Evolutionary conservation across 2,888 invertebrate species (phyloP), one percentile per base, ranked within the genome.

Genomic region (Zhuqinia jingwanae): DNA sequence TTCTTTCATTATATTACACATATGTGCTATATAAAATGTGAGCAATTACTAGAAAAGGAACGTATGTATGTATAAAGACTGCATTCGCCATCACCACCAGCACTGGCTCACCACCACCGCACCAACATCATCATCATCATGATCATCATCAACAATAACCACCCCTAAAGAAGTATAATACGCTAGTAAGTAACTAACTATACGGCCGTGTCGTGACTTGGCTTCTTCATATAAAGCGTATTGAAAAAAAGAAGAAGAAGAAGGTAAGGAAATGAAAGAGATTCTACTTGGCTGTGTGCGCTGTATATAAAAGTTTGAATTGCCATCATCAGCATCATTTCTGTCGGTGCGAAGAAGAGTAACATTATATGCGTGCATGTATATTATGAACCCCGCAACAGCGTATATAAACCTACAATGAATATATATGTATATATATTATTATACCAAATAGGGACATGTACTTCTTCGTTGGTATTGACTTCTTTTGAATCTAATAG

Each of bases 201-300:
- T 78, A 85, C 85, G 85, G 85, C 80, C 85, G 85, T 85, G 36
- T 36, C 86, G 81, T 86, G 86, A 86, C 86, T 80, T 65, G 86
- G 60, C 80, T 45, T 78, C n/a, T n/a, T n/a, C n/a, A n/a, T 58
- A 58, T 3, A 36, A 8, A 36, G 76, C 81, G 77, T 70, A 63
- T 79, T 78, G 58, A 65, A n/a, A n/a, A n/a, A n/a, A n/a, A n/a
- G n/a, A n/a, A n/a, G n/a, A n/a, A 73, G 17, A 25, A 3, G 36
- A 11, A 27, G 17, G 53, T 53, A 60, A 27, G 60, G 27, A 60
- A 36, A 68, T 20, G 42, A 68, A 42, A 68, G 45, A 68, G 65
- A 68, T 42, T 68, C 65, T 11, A 36, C 42, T 45, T 68, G 25
- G 27, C 27, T 60, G 36, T 36, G 36, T 36, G 36, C 36, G n/a